Base-by-base conservation (phyloP, 2,797 vertebrate species). In the Picus viridis region DNA sequence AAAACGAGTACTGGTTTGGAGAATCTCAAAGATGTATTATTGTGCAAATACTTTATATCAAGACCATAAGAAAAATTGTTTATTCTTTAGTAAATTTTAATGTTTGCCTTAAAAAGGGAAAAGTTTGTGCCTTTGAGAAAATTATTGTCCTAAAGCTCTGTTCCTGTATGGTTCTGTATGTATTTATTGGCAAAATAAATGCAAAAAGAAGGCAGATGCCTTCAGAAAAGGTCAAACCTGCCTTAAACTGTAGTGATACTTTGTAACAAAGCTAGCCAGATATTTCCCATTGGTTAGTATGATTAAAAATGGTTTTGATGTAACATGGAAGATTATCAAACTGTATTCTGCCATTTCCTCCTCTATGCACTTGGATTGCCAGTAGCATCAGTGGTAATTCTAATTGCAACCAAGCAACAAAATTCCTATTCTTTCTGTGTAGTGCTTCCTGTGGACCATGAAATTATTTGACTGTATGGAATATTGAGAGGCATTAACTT, bases 351-450 rank as follows among this genome's bases (percentile, higher is more conserved):
- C 64, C 0, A 0, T 90, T 91, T 95, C 71, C 47, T 93, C 20
- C 51, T 84, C 58, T 57, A 6, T 92, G 65, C 20, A 19, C 49
- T 86, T 88, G 64, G 64, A 82, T 91, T 0, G 7, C 77, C 74
- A 90, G 74, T 68, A 86, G 83, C 61, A 64, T 92, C 83, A 64
- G 36, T 81, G 49, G 83, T 93, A 70, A 90, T 82, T 92, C 92
- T 91, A 57, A 73, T 91, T 94, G 88, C 83, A 88, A 45, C 53
- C 43, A 71, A 90, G 88, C 89, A 93, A 79, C 91, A 83, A 84
- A 91, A 92, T 94, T 88, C 93, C 59, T 79, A 1, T 89, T 95
- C 51, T 95, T 83, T 59, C 58, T 86, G 30, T 69, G 45, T 64
- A 79, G 81, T 83, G 62, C 27, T 74, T 88, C 93, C 74, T 90